These are phyloP conservation scores for Tetrao urogallus DNA, from an alignment of 2,113 vertebrate genomes.

Conservation along the genomic window DNA sequence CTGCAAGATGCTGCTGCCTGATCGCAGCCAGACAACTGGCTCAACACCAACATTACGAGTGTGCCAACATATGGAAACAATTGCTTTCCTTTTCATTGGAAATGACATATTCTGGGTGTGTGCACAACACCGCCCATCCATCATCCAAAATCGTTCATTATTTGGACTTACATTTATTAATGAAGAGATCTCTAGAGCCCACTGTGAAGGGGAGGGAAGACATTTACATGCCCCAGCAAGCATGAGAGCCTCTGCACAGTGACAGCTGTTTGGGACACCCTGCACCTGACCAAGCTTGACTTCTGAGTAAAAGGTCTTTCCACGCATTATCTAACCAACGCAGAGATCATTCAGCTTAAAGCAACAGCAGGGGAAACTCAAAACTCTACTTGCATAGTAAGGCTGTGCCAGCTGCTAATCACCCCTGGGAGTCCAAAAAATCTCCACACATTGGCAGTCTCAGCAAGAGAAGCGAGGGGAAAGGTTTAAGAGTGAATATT, in stretches of 20 bases:
- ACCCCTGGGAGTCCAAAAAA: background rate
- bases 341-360: background rate
- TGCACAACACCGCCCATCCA: constrained; percentile 44
- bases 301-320: background rate
- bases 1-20: constrained; percentile 57
- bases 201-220: background rate
- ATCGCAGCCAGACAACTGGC: constrained; percentile 66
- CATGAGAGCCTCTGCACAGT: background rate
- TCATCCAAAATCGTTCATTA: background rate
- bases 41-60: constrained; percentile 13
- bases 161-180: background rate
- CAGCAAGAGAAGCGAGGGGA: background rate
- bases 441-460: background rate
- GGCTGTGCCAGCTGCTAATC: background rate
- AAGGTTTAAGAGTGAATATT: background rate
- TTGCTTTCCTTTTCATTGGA: constrained; percentile 49
- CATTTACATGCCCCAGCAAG: background rate
- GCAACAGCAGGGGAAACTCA: background rate
- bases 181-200: constrained; percentile 16
- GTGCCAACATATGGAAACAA: constrained; percentile 69
- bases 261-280: background rate
- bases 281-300: background rate
- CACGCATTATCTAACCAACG: background rate
- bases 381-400: background rate
- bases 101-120: constrained; percentile 42